Evolutionary conservation across 2,113 vertebrate genomes (phyloP), one percentile per base, ranked within the genome.

Genomic region (Chrysochloris asiatica): DNA sequence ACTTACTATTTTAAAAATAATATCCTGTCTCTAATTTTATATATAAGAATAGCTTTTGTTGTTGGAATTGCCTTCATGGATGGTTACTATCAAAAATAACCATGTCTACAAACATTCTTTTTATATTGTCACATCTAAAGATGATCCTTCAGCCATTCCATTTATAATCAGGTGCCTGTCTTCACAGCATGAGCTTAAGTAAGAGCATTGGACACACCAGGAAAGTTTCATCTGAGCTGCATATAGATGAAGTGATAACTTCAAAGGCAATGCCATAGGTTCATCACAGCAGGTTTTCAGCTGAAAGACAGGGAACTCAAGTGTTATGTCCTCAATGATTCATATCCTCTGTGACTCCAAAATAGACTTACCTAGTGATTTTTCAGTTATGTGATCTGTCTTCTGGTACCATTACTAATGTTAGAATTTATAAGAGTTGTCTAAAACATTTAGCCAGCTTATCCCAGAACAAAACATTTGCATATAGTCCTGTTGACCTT

Each of bases 61-160:
- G 4, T 81, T 94, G 77, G 83, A 92, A 69, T 90, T 92, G 41
- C 88, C 73, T 48, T 83, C 36, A 30, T 81, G n/a, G 43, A 30
- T 81, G n/a, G 43, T n/a, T 48, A 8, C n/a, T 61, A 7, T 76
- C 24, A 87, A 71, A 86, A 85, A 59, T 82, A 56, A 36, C 19
- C 28, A 75, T 36, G 75, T 89, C 54, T 93, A 89, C 52, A 88
- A 72, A 65, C 88, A 89, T 71, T 89, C 81, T 92, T 95, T 93
- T 56, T 73, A 72, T n/a, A 48, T 30, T 78, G 77, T 93, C 82
- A 85, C 84, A 69, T 89, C 41, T 56, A 50, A 89, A 90, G 48
- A 77, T 73, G 69, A 24, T 41, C 78, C 69, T 82, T 90, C 43
- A 75, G 63, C n/a, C 41, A 1, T 85, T 88, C 82, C 85, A 82